These are phyloP conservation scores for Odobenus rosmarus DNA, from an alignment of 2,113 vertebrate species.

Conservation along the genomic window DNA sequence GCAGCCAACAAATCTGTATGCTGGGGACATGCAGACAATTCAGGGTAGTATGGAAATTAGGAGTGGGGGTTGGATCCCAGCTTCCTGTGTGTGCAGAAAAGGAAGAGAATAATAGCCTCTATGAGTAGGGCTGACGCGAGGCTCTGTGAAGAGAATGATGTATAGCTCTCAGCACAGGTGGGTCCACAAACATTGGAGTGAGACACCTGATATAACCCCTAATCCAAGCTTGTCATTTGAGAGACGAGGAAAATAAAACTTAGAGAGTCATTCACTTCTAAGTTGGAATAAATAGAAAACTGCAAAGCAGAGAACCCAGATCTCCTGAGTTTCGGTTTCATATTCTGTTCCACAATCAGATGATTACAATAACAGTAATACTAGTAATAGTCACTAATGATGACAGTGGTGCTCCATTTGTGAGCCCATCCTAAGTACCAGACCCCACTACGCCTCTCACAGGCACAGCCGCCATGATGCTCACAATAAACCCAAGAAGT, in stretches of 20 bases:
- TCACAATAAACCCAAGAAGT: not conserved
- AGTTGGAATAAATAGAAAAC: not conserved
- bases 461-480: not conserved
- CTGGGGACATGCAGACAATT: not conserved
- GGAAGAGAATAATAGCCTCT: not conserved
- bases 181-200: not conserved
- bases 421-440: not conserved
- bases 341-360: not conserved
- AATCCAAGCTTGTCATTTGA: not conserved
- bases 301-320: not conserved
- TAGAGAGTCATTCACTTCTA: not conserved
- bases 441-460: not conserved
- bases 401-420: too few species aligned
- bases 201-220: not conserved
- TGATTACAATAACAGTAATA: not conserved
- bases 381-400: not conserved
- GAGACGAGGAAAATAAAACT: not conserved
- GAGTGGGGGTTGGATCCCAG: not conserved
- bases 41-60: rapidly evolving
- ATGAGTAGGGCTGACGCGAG: rapidly evolving
- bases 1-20: not conserved
- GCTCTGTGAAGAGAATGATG: not conserved
- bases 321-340: not conserved
- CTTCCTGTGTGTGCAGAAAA: not conserved
- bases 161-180: not conserved